phyloP scores from a whole-genome alignment of 2,888 invertebrate species.

The Chaetogeoica ovagalla region DNA sequence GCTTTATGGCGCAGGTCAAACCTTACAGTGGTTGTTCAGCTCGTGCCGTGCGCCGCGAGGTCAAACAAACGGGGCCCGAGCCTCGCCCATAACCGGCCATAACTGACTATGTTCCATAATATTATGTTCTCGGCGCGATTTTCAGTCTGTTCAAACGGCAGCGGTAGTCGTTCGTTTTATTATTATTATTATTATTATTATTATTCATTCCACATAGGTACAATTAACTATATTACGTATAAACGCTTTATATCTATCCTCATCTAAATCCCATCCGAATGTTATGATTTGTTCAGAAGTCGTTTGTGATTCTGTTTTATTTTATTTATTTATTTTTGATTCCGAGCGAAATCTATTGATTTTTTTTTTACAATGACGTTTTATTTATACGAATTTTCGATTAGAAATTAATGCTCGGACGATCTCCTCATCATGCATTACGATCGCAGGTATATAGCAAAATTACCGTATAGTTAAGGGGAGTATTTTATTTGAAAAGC shows the following conservation, averaged over 20 bases:
- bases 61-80: constrained; percentile 46
- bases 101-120: not conserved
- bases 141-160: constrained; percentile 8
- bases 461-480: too few relatives aligned
- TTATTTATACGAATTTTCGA: too few relatives aligned
- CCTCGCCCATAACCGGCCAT: constrained; percentile 6
- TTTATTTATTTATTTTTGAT: too few relatives aligned
- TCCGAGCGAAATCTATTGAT: too few relatives aligned
- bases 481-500: too few relatives aligned
- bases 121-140: constrained; percentile 26
- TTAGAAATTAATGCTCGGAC: too few relatives aligned
- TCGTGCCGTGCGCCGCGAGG: constrained; percentile 41
- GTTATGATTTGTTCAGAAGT: not conserved
- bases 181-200: not conserved
- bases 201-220: not conserved
- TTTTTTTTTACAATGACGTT: too few relatives aligned
- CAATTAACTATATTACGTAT: not conserved
- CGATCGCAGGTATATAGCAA: too few relatives aligned
- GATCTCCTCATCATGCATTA: too few relatives aligned
- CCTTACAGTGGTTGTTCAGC: constrained; percentile 9
- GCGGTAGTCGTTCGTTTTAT: not conserved
- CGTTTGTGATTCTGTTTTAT: too few relatives aligned
- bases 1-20: constrained; percentile 34
- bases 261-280: too few relatives aligned
- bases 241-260: not conserved